These are phyloP conservation scores for Podargus strigoides DNA, from an alignment of 2,797 vertebrate genomes.

Conservation along the genomic window DNA sequence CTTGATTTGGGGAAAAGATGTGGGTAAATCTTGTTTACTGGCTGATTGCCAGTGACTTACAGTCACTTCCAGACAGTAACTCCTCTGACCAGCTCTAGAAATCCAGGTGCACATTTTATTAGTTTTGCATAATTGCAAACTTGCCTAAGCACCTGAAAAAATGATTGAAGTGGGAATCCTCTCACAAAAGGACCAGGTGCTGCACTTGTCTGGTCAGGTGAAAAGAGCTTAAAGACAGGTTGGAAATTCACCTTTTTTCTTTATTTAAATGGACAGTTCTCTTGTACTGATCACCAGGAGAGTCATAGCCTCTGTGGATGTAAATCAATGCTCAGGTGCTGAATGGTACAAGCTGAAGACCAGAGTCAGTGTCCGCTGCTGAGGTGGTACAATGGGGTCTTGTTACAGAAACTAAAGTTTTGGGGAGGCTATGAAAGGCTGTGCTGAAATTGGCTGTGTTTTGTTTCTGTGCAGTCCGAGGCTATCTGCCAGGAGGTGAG, in stretches of 20 bases:
- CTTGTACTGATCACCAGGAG: neutral
- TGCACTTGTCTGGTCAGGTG: neutral
- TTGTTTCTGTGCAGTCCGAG: constrained; percentile 81
- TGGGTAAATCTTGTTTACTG: neutral
- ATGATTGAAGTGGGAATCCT: constrained; percentile 1
- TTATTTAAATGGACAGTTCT: neutral
- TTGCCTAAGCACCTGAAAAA: neutral
- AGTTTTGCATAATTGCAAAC: constrained; percentile 6
- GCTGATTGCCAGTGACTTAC: neutral
- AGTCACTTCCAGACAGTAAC: neutral
- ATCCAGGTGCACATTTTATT: neutral
- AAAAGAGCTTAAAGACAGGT: neutral
- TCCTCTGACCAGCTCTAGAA: constrained; percentile 3
- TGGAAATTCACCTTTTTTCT: neutral
- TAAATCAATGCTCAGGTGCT: neutral
- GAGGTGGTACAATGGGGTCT: neutral
- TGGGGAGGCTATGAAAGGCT: neutral
- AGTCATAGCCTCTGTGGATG: neutral
- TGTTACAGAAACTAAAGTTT: neutral
- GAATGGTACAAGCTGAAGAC: neutral
- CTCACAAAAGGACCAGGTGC: neutral
- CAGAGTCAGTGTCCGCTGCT: neutral
- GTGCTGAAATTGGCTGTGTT: neutral
- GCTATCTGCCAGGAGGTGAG: constrained; percentile 89
- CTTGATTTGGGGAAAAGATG: neutral